A percentile compares a stretch with the other conserved stretches of the same genome.
phyloP scores from a whole-genome alignment of 2,888 invertebrate genomes.

The Drosophila seclusa region DNA sequence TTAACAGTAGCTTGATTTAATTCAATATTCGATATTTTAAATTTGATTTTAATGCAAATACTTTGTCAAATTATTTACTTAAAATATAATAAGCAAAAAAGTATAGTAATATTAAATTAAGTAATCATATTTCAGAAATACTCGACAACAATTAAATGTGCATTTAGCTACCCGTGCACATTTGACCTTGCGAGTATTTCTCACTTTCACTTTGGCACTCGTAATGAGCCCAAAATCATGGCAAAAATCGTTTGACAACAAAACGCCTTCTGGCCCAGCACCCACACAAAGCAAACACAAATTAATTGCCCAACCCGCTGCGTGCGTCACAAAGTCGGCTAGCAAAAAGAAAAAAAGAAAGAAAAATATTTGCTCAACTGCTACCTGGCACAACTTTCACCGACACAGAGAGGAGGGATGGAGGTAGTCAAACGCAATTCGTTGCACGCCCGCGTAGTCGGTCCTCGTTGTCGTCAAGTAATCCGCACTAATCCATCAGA shows the following conservation, averaged over 20 bases:
- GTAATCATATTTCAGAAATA: neutral
- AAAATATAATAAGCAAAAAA: neutral
- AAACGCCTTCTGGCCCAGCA: conserved; percentile 46
- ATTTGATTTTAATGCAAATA: neutral
- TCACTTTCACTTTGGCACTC: conserved; percentile 52
- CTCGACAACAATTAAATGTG: neutral
- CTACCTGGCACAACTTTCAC: conserved; percentile 74
- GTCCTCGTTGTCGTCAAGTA: conserved; percentile 33
- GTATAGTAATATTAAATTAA: neutral
- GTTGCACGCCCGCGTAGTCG: conserved; percentile 24
- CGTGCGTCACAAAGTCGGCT: conserved; percentile 31
- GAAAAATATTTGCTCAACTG: conserved; percentile 49
- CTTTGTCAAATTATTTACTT: neutral
- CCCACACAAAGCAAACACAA: conserved; percentile 1
- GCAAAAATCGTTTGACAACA: conserved; percentile 41
- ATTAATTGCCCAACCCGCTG: conserved; percentile 37
- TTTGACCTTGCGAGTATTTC: conserved; percentile 22
- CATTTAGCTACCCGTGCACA: neutral
- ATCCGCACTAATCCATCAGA: conserved; percentile 74
- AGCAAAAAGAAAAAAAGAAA: neutral
- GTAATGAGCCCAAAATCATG: conserved; percentile 20
- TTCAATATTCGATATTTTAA: neutral
- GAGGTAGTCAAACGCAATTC: conserved; percentile 6
- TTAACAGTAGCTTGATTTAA: neutral
- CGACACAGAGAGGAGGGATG: neutral